Base-by-base conservation (phyloP, 2,797 vertebrate genomes). In the Etheostoma perlongum region DNA sequence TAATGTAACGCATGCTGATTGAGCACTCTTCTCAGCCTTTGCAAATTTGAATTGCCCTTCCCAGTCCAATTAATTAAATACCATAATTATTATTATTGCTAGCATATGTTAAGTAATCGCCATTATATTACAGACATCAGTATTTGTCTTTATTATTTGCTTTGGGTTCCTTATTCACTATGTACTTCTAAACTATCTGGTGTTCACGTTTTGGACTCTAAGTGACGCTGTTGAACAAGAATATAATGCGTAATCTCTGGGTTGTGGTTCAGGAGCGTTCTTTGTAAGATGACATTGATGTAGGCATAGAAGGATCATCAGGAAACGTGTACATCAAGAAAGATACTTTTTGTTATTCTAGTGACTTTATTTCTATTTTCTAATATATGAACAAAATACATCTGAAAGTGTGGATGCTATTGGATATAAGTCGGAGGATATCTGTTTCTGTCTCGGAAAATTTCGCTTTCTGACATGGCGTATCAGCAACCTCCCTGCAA, bases 201-300 rank as follows among this genome's bases (percentile, higher is more conserved):
- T 70, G 60, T 77, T 77, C 67, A 6, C 4, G n/a, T 23, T 66
- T 60, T 66, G 54, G n/a, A 72, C 75, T 78, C 62, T 60, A 48
- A 78, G 75, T 15, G 75, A 78, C 75, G 75, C 75, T 77, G 67
- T 77, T 77, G 60, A 60, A 40, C 27, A 61, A 61, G 46, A 60
- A 80, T 52, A 44, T 1, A 19, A 54, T 23, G 0, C 18, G 0
- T 52, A 1, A 16, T 53, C 3, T 65, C 12, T 47, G 1, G 8
- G 18, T 14, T 30, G 23, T 57, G 12, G 14, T 67, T 23, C 55
- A 51, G 58, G 8, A 65, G 9, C 19, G 52, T 68, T 53, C 10
- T 53, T 42, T 71, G n/a, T 60, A 19, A 42, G 6, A 62, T 54
- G 18, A 19, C 18, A 36, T 5, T 65, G 36, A 48, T 16, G 30